These are phyloP conservation scores for Helicolenus hilgendorfi DNA, from an alignment of 2,797 vertebrate species.

Conservation along the genomic window DNA sequence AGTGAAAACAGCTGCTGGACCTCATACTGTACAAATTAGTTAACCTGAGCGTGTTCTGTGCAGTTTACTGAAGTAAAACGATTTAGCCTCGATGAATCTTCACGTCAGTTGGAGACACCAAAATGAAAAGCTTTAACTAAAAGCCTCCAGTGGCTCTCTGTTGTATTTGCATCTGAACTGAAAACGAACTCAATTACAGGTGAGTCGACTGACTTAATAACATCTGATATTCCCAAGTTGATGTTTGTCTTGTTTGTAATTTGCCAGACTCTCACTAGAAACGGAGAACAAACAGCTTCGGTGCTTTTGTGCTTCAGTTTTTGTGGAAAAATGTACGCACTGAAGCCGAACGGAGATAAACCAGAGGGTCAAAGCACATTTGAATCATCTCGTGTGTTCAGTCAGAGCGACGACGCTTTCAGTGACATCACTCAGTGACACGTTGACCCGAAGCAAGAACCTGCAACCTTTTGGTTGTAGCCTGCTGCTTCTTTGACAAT, in stretches of 20 bases:
- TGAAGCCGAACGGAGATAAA: not conserved
- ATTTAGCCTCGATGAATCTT: not conserved
- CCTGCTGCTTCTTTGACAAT: not conserved
- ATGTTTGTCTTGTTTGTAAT: not conserved
- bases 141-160: not conserved
- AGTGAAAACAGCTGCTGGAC: not conserved
- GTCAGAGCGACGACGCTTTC: not conserved
- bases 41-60: not conserved
- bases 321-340: not conserved
- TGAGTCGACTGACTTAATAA: not conserved
- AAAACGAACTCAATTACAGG: slow-evolving; percentile 1
- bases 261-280: not conserved
- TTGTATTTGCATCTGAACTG: slow-evolving; percentile 7
- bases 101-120: not conserved
- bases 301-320: not conserved
- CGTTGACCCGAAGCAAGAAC: not conserved
- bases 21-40: not conserved
- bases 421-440: not conserved
- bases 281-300: not conserved
- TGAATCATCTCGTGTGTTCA: not conserved
- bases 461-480: not conserved
- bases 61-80: not conserved
- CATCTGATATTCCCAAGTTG: slow-evolving; percentile 12
- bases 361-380: slow-evolving; percentile 22
- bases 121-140: not conserved